Conservation (phyloP, 2,797 vertebrate genomes). For the Sebastes iracundus region DNA sequence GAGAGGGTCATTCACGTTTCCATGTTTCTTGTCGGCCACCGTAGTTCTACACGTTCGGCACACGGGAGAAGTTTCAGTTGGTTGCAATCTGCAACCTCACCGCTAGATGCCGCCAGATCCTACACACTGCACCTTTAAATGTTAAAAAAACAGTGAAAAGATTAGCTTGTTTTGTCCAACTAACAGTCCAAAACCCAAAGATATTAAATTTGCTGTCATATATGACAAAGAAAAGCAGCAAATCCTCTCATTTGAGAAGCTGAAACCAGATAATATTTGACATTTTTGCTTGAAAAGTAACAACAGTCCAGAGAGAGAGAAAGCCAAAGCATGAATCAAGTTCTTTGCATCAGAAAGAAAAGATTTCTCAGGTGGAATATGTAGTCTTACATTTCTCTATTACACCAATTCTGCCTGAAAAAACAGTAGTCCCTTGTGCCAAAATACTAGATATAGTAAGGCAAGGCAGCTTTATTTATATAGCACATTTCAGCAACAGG, state of each 20-base stretch:
- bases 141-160: background rate
- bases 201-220: background rate
- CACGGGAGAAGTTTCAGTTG: too few species aligned
- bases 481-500: too few species aligned
- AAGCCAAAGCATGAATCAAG: background rate
- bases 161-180: background rate
- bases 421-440: too few species aligned
- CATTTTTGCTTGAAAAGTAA: background rate
- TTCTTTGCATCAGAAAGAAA: background rate
- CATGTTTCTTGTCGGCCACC: too few species aligned
- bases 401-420: too few species aligned
- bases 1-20: too few species aligned
- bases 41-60: too few species aligned
- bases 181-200: background rate
- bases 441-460: too few species aligned
- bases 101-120: too few species aligned
- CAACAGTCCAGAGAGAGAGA: background rate
- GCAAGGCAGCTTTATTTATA: too few species aligned
- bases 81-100: too few species aligned
- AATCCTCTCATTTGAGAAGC: background rate
- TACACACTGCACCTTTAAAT: background rate
- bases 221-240: background rate
- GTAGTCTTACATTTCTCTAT: too few species aligned
- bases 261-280: background rate
- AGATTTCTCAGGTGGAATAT: background rate